Conservation (phyloP, 2,888 invertebrate species). For the Hermodice carunculata region DNA sequence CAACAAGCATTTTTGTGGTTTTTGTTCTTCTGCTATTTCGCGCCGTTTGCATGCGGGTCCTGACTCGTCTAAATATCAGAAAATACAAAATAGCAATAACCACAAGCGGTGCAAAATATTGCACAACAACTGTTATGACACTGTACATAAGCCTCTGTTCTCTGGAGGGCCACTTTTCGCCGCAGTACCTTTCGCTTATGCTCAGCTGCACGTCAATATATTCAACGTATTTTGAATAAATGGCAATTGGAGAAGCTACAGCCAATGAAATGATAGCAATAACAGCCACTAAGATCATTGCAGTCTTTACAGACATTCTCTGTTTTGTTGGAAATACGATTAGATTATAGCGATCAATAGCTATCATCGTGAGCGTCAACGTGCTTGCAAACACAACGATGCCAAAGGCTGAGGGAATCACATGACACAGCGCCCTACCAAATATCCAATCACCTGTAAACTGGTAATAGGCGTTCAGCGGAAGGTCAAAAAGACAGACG, state of each 20-base stretch:
- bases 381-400: slow-evolving; percentile 66
- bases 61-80: slow-evolving; percentile 57
- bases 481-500: slow-evolving; percentile 64
- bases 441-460: slow-evolving; percentile 64
- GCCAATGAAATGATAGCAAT: slow-evolving; percentile 55
- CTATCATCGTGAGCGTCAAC: slow-evolving; percentile 64
- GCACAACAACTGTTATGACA: slow-evolving; percentile 53
- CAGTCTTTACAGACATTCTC: slow-evolving; percentile 55
- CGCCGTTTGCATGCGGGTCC: slow-evolving; percentile 48
- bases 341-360: slow-evolving; percentile 65
- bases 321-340: slow-evolving; percentile 60
- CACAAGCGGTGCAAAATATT: slow-evolving; percentile 61
- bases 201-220: slow-evolving; percentile 48
- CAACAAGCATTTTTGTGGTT: slow-evolving; percentile 64
- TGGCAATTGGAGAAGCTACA: slow-evolving; percentile 72
- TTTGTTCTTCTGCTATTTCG: slow-evolving; percentile 32
- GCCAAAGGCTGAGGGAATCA: slow-evolving; percentile 61
- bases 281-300: slow-evolving; percentile 51
- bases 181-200: slow-evolving; percentile 50
- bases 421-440: slow-evolving; percentile 60
- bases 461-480: slow-evolving; percentile 66
- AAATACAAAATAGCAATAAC: slow-evolving; percentile 59
- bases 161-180: slow-evolving; percentile 57
- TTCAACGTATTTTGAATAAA: slow-evolving; percentile 71
- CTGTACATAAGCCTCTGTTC: slow-evolving; percentile 53